A percentile compares a stretch with the other conserved stretches of the same genome.
Evolutionary conservation across 2,888 invertebrate genomes (phyloP).

Genomic region (Melinaea marsaeus): DNA sequence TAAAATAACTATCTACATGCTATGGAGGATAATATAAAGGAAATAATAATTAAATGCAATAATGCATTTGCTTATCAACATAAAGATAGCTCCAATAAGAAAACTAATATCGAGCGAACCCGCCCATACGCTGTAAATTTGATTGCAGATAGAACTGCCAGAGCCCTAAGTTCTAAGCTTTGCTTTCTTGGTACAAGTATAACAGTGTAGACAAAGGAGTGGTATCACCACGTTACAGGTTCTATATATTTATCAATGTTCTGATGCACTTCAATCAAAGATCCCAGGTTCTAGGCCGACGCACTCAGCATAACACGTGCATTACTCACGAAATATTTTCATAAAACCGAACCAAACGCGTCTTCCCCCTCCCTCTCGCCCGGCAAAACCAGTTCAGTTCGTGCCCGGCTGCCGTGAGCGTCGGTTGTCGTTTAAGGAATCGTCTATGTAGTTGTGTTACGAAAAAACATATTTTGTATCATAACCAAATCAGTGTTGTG

Average conservation of each 20-base stretch:
- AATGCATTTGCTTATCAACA: constrained; percentile 21
- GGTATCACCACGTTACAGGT: constrained; percentile 26
- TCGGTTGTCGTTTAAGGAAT: constrained; percentile 51
- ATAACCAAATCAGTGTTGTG: constrained; percentile 72
- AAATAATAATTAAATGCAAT: constrained; percentile 9
- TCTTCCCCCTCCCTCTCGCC: constrained; percentile 46
- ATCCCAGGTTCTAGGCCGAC: constrained; percentile 72
- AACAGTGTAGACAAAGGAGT: constrained; percentile 40
- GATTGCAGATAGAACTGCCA: constrained; percentile 59
- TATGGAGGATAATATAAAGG: not conserved
- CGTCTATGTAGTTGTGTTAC: constrained; percentile 62
- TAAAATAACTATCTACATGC: not conserved
- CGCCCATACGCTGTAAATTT: constrained; percentile 56
- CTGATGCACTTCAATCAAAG: constrained; percentile 68
- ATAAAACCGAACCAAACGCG: constrained; percentile 74
- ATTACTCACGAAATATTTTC: constrained; percentile 79
- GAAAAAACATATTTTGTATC: constrained; percentile 68
- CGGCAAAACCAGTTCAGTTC: constrained; percentile 73
- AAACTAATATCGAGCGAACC: constrained; percentile 30
- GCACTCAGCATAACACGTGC: constrained; percentile 77
- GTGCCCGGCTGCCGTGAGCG: constrained; percentile 73
- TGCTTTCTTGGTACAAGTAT: constrained; percentile 36
- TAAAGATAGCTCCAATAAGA: constrained; percentile 31
- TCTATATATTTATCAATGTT: constrained; percentile 56
- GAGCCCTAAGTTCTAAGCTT: constrained; percentile 40